Evolutionary conservation across 2,113 vertebrate species (phyloP).

Genomic region (Pygathrix nemaeus): DNA sequence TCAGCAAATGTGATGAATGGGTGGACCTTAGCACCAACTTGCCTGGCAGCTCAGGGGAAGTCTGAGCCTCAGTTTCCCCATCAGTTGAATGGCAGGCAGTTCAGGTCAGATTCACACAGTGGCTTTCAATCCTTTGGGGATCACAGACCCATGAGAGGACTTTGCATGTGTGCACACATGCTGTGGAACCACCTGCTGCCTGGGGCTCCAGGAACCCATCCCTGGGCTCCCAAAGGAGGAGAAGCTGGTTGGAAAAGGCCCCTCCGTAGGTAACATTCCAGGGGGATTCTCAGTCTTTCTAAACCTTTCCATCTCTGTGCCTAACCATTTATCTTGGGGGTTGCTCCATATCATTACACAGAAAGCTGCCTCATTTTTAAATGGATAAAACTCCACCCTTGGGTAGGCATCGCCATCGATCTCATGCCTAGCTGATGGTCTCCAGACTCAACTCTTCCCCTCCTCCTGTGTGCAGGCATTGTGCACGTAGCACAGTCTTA

Average conservation of each 20-base stretch:
- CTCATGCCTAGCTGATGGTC: accelerated
- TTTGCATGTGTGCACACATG: accelerated
- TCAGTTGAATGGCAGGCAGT: background rate
- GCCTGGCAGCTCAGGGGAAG: background rate
- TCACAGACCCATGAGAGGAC: accelerated
- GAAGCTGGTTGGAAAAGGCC: background rate
- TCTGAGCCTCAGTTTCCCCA: background rate
- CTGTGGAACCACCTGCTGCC: no score
- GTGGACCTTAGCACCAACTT: background rate
- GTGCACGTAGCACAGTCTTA: background rate
- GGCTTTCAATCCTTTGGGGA: background rate
- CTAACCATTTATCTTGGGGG: background rate
- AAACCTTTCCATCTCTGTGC: background rate
- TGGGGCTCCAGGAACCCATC: accelerated
- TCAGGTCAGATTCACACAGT: no score
- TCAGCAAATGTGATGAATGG: accelerated
- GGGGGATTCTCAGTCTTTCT: background rate
- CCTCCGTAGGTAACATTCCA: accelerated
- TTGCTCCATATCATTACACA: accelerated
- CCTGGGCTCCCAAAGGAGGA: background rate
- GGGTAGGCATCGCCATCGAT: accelerated
- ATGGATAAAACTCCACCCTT: background rate
- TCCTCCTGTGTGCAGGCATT: no score
- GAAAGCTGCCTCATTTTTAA: background rate
- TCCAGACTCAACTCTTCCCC: background rate